Conservation (phyloP, 2,888 invertebrate genomes). For the Andrena bucephala region DNA sequence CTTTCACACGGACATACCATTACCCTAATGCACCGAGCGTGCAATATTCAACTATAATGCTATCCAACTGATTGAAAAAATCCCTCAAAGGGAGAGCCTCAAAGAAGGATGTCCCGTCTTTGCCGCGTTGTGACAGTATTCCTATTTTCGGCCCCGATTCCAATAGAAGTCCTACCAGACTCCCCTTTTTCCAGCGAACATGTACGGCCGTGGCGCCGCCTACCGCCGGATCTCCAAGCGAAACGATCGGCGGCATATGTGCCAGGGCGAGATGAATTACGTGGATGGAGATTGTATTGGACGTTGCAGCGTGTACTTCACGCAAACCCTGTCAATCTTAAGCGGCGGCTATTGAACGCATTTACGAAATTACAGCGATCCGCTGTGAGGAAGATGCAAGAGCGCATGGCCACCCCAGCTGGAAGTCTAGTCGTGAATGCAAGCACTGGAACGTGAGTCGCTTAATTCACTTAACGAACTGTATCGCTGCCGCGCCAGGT, state of each 20-base stretch:
- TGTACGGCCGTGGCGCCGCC: neutral
- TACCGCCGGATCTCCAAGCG: constrained; percentile 12
- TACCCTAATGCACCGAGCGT: constrained; percentile 48
- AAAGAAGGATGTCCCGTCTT: constrained; percentile 43
- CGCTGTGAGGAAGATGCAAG: constrained; percentile 36
- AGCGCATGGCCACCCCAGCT: constrained; percentile 40
- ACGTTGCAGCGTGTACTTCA: constrained; percentile 25
- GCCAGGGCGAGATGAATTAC: constrained; percentile 61
- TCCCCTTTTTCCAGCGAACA: constrained; percentile 31
- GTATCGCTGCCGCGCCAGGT: constrained; percentile 46
- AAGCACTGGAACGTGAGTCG: constrained; percentile 51
- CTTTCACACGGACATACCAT: constrained; percentile 19
- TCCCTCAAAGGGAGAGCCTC: constrained; percentile 52
- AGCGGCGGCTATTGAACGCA: constrained; percentile 60
- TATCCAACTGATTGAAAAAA: constrained; percentile 57
- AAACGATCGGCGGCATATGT: constrained; percentile 34
- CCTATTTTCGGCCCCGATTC: constrained; percentile 26
- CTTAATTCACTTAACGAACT: constrained; percentile 72
- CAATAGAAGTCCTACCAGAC: constrained; percentile 25
- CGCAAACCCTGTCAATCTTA: constrained; percentile 30
- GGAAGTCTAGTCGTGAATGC: constrained; percentile 23
- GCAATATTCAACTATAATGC: constrained; percentile 53
- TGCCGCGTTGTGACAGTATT: constrained; percentile 19
- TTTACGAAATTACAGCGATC: constrained; percentile 73
- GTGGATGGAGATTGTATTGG: constrained; percentile 53